A percentile compares a stretch with the other conserved stretches of the same genome.
phyloP scores from a whole-genome alignment of 2,113 vertebrate genomes.

The Charadrius vociferus region DNA sequence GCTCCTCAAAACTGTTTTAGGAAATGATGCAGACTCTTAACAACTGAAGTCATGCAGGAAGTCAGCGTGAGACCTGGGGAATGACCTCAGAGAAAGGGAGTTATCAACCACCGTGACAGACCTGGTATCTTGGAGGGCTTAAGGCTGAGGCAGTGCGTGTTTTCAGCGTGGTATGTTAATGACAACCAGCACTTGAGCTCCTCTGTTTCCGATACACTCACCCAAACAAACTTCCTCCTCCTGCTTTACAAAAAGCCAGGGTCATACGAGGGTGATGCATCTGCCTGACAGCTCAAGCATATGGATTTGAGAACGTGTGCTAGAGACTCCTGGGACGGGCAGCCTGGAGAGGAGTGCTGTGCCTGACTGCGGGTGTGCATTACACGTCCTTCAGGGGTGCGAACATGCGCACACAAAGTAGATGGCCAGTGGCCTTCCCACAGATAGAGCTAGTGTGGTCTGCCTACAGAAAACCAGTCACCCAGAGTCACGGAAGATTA shows the following conservation, averaged over 20 bases:
- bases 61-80: not conserved
- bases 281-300: not conserved
- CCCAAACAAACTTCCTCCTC: not conserved
- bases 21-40: not conserved
- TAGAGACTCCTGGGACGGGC: not conserved
- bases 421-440: not conserved
- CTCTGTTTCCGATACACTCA: not conserved
- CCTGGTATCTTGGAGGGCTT: not conserved
- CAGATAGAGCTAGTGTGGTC: not conserved
- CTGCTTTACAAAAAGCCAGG: not conserved
- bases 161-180: not conserved
- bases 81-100: not conserved
- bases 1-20: not conserved
- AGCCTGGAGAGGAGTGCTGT: not conserved
- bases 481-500: not conserved
- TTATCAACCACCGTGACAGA: not conserved
- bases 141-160: not conserved
- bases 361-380: fast-evolving
- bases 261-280: not conserved
- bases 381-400: fast-evolving
- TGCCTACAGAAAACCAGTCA: not conserved
- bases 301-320: not conserved
- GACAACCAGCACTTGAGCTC: not conserved
- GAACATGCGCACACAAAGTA: not conserved
- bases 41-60: not conserved